Base-by-base conservation (phyloP, 2,888 invertebrate species). In the Cephus spinipes region DNA sequence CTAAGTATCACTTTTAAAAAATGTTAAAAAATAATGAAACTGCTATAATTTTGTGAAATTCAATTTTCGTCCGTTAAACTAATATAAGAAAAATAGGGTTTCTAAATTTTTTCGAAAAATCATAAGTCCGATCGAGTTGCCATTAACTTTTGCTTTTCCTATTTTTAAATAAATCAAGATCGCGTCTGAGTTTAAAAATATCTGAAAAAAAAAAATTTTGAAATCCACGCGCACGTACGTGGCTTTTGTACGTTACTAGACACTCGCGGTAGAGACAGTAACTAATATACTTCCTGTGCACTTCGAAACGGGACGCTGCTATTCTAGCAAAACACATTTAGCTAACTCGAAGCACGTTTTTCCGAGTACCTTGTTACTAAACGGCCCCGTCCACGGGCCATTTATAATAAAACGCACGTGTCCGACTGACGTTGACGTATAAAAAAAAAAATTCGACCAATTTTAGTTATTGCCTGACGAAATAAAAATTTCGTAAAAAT, bases 311-410 rank as follows among this genome's bases (percentile, higher is more conserved):
- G 35, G 55, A 77, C 69, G 34, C 31, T 35, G 69, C 23, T 30
- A 35, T 71, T 69, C 77, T 69, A 77, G 75, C 75, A 69, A 77
- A 77, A 75, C 75, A 77, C 77, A 77, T 77, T 77, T 77, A 77
- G 77, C 77, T 77, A 75, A 77, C 75, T 75, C 77, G 40, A 75
- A 77, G 77, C 77, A 77, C 77, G 77, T 77, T 77, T 77, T 77
- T 75, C 36, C 75, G 33, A n/a, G 74, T 71, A 33, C 69, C 33
- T 69, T 71, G 30, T 74, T 75, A 73, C 71, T 77, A 75, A 77
- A 74, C 71, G 77, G 71, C 23, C 34, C 75, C 71, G 75, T 77
- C 55, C 77, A 75, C 77, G 77, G 74, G 74, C 71, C 33, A 75
- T 77, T 77, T 77, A 74, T 77, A 77, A 77, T 77, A 77, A 75